phyloP scores from a whole-genome alignment of 2,797 vertebrate genomes.

The Ibycter americanus region DNA sequence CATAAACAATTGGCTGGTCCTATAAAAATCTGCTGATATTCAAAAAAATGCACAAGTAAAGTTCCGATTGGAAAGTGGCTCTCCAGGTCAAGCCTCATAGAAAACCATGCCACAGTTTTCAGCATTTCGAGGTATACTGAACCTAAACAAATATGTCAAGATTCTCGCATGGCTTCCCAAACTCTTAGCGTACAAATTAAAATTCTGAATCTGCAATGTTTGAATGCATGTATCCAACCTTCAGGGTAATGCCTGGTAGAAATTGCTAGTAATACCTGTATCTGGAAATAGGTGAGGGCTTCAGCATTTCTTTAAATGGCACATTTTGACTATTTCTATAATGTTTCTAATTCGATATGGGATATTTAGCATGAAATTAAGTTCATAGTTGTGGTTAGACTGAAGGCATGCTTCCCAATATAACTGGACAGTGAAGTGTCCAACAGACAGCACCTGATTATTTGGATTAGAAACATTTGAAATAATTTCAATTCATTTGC shows the following conservation, averaged over 20 bases:
- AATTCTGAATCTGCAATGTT: not conserved
- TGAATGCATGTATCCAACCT: not conserved
- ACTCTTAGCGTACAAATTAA: not conserved
- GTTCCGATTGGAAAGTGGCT: not conserved
- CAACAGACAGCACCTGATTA: not conserved
- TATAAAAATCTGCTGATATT: not conserved
- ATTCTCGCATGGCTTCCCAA: not conserved
- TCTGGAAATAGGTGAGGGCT: not conserved
- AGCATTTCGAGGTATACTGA: not conserved
- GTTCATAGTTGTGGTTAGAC: not conserved
- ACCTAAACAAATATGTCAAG: not conserved
- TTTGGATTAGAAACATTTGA: not conserved
- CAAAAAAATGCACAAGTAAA: not conserved
- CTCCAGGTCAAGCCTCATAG: not conserved
- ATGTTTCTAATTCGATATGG: not conserved
- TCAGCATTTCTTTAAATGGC: not conserved
- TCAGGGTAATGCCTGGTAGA: not conserved
- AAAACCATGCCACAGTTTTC: not conserved
- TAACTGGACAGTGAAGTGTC: not conserved
- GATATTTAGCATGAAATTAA: constrained; percentile 7
- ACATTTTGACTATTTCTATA: not conserved
- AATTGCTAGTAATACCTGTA: not conserved
- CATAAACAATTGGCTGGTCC: not conserved
- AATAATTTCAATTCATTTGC: not conserved
- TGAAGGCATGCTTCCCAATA: not conserved